Percentiles rank a stretch among this genome's conserved stretches.
phyloP scores from a whole-genome alignment of 2,113 vertebrate species.

The Campylomormyrus tamandua region DNA sequence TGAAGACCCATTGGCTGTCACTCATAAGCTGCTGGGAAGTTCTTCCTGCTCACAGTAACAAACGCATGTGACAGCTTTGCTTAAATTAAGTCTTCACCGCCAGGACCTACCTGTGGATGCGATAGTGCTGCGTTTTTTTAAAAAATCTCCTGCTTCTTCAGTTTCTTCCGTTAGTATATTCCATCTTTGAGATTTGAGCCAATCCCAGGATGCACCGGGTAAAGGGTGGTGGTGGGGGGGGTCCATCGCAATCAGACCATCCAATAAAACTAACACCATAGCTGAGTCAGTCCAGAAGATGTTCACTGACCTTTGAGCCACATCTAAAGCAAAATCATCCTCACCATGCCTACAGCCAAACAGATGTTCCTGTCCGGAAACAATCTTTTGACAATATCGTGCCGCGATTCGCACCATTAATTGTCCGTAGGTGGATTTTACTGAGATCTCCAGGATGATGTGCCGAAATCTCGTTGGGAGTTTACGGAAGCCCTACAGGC shows the following conservation, averaged over 20 bases:
- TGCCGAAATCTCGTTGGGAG: neutral
- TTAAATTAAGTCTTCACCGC: neutral
- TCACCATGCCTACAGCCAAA: neutral
- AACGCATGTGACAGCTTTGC: neutral
- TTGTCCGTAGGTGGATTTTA: neutral
- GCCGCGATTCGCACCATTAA: neutral
- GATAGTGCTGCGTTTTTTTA: neutral
- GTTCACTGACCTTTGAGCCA: neutral
- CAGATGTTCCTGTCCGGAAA: neutral
- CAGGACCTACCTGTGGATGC: neutral
- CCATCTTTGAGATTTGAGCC: neutral
- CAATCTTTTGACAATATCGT: neutral
- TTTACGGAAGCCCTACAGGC: neutral
- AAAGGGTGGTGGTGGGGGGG: neutral
- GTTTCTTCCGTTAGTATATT: neutral
- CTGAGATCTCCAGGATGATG: neutral
- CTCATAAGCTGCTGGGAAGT: neutral
- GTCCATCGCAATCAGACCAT: neutral
- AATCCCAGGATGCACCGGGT: neutral
- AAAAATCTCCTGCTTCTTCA: neutral
- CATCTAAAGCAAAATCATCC: neutral
- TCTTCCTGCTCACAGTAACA: neutral
- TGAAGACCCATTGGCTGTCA: neutral
- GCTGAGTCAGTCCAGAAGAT: neutral
- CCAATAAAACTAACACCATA: neutral